A percentile compares a stretch with the other conserved stretches of the same genome.
These are phyloP conservation scores for Yasuhikotakia modesta DNA, from an alignment of 2,797 vertebrate genomes.

Conservation along the genomic window DNA sequence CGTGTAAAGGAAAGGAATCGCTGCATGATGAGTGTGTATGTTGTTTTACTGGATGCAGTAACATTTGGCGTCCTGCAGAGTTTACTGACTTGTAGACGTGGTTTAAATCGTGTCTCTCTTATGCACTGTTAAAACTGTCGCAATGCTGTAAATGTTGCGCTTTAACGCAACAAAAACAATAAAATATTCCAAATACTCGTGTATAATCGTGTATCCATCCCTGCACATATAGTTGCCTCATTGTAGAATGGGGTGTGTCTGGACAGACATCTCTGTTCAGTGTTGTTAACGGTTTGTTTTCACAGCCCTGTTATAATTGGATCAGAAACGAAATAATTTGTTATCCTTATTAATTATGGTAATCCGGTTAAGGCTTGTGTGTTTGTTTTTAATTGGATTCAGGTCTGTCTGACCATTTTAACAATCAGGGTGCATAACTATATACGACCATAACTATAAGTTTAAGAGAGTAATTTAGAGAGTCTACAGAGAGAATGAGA, in stretches of 20 bases:
- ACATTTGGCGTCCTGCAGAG: conserved; percentile 60
- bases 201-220: background rate
- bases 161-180: background rate
- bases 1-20: conserved; percentile 28
- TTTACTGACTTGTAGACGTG: conserved; percentile 59
- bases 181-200: background rate
- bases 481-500: background rate
- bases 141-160: conserved; percentile 15
- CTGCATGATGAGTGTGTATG: conserved; percentile 43
- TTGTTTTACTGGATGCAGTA: conserved; percentile 53
- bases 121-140: conserved; percentile 49
- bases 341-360: conserved; percentile 25
- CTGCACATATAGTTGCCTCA: conserved; percentile 1
- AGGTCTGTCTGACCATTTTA: conserved; percentile 10
- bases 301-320: conserved; percentile 3
- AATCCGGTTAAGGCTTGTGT: background rate
- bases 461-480: background rate
- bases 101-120: conserved; percentile 60
- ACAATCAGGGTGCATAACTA: background rate
- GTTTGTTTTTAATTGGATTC: conserved; percentile 13
- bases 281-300: conserved; percentile 11
- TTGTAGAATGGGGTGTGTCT: conserved; percentile 5
- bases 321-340: conserved; percentile 21
- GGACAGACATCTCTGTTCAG: background rate
- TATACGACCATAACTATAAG: background rate